phyloP scores from a whole-genome alignment of 2,113 vertebrate species.

The Heterochromis multidens region DNA sequence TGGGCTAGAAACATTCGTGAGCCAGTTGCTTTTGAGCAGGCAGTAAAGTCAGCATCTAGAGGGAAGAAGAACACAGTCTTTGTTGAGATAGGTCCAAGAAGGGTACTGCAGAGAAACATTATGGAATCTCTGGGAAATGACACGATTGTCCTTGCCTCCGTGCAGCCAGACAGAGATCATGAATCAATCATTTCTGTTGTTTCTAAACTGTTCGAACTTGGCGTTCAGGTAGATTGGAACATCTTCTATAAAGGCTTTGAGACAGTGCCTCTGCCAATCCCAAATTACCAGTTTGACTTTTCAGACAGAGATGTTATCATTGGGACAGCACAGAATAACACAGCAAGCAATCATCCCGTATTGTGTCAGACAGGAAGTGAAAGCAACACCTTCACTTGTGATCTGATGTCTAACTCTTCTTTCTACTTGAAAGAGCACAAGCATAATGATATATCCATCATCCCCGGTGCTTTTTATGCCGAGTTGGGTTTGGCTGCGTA shows the following conservation, averaged over 20 bases:
- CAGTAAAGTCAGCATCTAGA: slow-evolving; percentile 66
- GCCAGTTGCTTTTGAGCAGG: slow-evolving; percentile 77
- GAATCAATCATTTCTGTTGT: slow-evolving; percentile 66
- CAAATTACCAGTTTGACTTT: slow-evolving; percentile 80
- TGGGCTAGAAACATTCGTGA: slow-evolving; percentile 83
- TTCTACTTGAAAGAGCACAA: slow-evolving; percentile 80
- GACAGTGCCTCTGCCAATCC: slow-evolving; percentile 71
- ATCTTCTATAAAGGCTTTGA: slow-evolving; percentile 71
- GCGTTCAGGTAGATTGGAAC: slow-evolving; percentile 78
- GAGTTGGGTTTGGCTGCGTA: slow-evolving; percentile 81
- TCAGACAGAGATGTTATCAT: slow-evolving; percentile 64
- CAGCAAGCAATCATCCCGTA: slow-evolving; percentile 69
- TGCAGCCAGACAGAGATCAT: slow-evolving; percentile 75
- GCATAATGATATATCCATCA: slow-evolving; percentile 73
- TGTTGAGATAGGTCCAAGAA: slow-evolving; percentile 82
- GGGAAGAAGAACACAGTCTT: slow-evolving; percentile 73
- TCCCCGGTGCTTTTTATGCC: slow-evolving; percentile 81
- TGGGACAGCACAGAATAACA: slow-evolving; percentile 53
- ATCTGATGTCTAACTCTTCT: slow-evolving; percentile 59
- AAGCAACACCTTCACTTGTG: slow-evolving; percentile 67
- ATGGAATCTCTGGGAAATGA: slow-evolving; percentile 74
- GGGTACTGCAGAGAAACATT: slow-evolving; percentile 78
- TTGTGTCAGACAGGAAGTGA: slow-evolving; percentile 63
- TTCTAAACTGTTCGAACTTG: slow-evolving; percentile 77
- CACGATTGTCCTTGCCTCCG: slow-evolving; percentile 68